Evolutionary conservation across 35 echinoderm and acorn worm genomes (phyloP).

Genomic region (Chiridota heheva): DNA sequence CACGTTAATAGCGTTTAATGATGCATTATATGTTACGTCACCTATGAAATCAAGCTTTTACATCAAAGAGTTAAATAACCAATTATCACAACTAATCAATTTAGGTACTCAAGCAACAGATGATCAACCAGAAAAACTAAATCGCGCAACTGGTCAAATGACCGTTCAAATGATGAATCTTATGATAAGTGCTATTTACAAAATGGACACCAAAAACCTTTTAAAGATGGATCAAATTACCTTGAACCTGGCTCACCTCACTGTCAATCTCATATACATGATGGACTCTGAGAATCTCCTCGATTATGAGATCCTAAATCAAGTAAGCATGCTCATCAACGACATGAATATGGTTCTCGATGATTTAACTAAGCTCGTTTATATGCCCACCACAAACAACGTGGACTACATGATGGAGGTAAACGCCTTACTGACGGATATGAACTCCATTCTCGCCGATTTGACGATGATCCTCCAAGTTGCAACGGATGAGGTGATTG

Average conservation of each 20-base stretch:
- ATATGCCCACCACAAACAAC: slow-evolving; percentile 52
- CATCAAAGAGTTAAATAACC: slow-evolving; percentile 1
- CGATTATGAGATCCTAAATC: slow-evolving; percentile 37
- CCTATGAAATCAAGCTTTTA: slow-evolving; percentile 3
- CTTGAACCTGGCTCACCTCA: slow-evolving; percentile 48
- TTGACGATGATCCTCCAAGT: slow-evolving; percentile 48
- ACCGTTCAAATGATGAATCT: slow-evolving; percentile 71
- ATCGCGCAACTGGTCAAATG: slow-evolving; percentile 23
- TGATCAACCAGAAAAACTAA: slow-evolving; percentile 8
- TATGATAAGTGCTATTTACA: slow-evolving; percentile 42
- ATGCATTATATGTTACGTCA: slow-evolving; percentile 12
- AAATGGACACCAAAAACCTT: slow-evolving; percentile 47
- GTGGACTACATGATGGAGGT: slow-evolving; percentile 68
- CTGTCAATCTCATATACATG: slow-evolving; percentile 70
- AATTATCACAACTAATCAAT: not conserved
- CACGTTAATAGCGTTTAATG: slow-evolving; percentile 35
- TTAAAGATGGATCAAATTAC: slow-evolving; percentile 72
- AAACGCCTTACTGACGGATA: slow-evolving; percentile 49
- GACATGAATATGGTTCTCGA: slow-evolving; percentile 55
- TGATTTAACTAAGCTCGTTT: slow-evolving; percentile 46
- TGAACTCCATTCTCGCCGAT: slow-evolving; percentile 46
- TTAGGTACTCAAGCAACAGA: not conserved
- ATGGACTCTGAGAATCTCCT: slow-evolving; percentile 55
- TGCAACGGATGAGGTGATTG: slow-evolving; percentile 50
- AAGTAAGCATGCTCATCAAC: slow-evolving; percentile 53